phyloP scores from a whole-genome alignment of 2,888 invertebrate genomes.

The Nymphalis polychloros region DNA sequence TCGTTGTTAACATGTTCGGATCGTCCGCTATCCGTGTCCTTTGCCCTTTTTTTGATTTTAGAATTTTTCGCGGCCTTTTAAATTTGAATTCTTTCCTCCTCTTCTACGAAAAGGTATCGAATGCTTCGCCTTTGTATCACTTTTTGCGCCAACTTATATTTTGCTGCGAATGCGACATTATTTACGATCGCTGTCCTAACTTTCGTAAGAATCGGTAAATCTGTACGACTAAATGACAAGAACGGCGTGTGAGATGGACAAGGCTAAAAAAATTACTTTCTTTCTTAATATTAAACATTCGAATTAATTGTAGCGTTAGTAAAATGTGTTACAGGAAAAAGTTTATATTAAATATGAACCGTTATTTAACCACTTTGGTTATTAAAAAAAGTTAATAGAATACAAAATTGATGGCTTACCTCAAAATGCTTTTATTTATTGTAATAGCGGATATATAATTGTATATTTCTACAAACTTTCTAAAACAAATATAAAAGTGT shows the following conservation, averaged over 20 bases:
- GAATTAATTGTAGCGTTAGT: neutral
- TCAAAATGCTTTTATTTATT: conserved; percentile 7
- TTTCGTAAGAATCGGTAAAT: conserved; percentile 54
- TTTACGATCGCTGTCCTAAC: conserved; percentile 62
- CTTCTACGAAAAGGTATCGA: conserved; percentile 80
- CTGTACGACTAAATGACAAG: conserved; percentile 39
- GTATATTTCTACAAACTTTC: conserved; percentile 48
- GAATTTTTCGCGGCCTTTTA: conserved; percentile 71
- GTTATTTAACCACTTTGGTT: neutral
- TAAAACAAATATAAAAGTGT: conserved; percentile 46
- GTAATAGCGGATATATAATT: conserved; percentile 21
- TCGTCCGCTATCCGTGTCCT: conserved; percentile 57
- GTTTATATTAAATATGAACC: neutral
- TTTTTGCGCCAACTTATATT: conserved; percentile 73
- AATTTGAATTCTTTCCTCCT: conserved; percentile 78
- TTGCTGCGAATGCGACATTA: conserved; percentile 69
- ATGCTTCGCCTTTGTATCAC: conserved; percentile 80
- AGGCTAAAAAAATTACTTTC: neutral
- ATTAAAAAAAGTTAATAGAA: neutral
- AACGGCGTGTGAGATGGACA: conserved; percentile 2
- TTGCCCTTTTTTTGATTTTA: conserved; percentile 65
- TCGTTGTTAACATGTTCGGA: conserved; percentile 51
- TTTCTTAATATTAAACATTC: neutral
- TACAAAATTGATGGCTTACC: neutral
- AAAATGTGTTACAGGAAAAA: neutral